Conservation (phyloP, 2,888 invertebrate species). For the Bibio marci region DNA sequence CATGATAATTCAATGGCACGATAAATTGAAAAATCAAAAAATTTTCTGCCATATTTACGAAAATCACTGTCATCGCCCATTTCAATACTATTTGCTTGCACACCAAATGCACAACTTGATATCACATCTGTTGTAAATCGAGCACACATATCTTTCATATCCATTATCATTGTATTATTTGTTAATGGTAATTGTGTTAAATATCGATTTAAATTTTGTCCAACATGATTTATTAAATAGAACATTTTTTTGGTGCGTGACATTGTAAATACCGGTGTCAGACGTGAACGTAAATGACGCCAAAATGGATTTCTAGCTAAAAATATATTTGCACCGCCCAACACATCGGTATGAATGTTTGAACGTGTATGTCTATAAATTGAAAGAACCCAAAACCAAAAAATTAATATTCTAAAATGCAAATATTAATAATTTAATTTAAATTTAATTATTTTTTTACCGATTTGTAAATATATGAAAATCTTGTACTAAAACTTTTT, state of each 20-base stretch:
- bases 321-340: constrained; percentile 29
- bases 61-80: constrained; percentile 21
- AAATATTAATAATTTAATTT: too few relatives aligned
- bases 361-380: too few relatives aligned
- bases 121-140: constrained; percentile 24
- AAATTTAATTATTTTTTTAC: too few relatives aligned
- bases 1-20: constrained; percentile 19
- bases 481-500: too few relatives aligned
- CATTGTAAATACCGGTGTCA: constrained; percentile 31
- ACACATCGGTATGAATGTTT: too few relatives aligned
- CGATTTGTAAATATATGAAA: too few relatives aligned
- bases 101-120: constrained; percentile 23
- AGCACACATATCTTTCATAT: constrained; percentile 20
- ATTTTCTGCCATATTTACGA: constrained; percentile 15
- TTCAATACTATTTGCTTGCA: constrained; percentile 21
- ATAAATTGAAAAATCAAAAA: constrained; percentile 14
- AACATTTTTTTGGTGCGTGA: constrained; percentile 28
- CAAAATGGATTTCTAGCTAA: constrained; percentile 28
- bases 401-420: too few relatives aligned
- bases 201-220: constrained; percentile 3
- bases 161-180: constrained; percentile 12
- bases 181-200: background rate
- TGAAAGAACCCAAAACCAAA: too few relatives aligned
- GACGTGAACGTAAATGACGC: constrained; percentile 26
- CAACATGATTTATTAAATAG: constrained; percentile 20